Evolutionary conservation across 2,113 vertebrate genomes (phyloP).

Genomic region (Phaethornis superciliosus): DNA sequence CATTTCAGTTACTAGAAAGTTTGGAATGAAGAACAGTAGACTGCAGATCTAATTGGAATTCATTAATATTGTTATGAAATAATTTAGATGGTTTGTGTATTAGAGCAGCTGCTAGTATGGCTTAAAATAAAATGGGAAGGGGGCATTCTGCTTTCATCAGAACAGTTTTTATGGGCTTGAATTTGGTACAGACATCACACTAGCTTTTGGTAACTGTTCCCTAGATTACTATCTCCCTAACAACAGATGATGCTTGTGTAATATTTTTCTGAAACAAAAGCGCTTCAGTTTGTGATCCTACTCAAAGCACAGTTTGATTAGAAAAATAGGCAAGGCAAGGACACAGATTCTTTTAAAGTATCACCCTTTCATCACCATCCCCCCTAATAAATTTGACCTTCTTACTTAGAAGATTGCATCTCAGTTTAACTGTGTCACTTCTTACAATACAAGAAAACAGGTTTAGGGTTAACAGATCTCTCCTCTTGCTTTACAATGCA

Average conservation of each 20-base stretch:
- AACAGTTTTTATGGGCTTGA: background rate
- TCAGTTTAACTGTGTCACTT: background rate
- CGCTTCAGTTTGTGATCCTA: conserved; percentile 23
- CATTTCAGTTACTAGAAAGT: background rate
- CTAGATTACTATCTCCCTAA: conserved; percentile 35
- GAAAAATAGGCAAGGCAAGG: background rate
- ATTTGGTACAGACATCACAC: conserved; percentile 21
- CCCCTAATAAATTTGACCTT: background rate
- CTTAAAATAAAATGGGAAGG: conserved; percentile 46
- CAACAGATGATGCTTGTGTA: conserved; percentile 45
- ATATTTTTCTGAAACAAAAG: conserved; percentile 41
- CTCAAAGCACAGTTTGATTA: background rate
- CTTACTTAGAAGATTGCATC: background rate
- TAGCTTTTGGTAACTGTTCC: conserved; percentile 29
- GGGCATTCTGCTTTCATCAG: conserved; percentile 4
- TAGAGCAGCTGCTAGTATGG: conserved; percentile 17
- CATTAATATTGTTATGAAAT: conserved; percentile 47
- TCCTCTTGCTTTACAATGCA: background rate
- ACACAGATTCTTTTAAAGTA: background rate
- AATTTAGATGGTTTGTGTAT: conserved; percentile 22
- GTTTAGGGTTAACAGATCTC: background rate
- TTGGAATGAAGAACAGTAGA: background rate
- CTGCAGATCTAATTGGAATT: conserved; percentile 37
- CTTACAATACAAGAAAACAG: background rate
- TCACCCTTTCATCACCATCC: background rate